These are phyloP conservation scores for Cyprinella venusta DNA, from an alignment of 2,797 vertebrate genomes.

Conservation along the genomic window DNA sequence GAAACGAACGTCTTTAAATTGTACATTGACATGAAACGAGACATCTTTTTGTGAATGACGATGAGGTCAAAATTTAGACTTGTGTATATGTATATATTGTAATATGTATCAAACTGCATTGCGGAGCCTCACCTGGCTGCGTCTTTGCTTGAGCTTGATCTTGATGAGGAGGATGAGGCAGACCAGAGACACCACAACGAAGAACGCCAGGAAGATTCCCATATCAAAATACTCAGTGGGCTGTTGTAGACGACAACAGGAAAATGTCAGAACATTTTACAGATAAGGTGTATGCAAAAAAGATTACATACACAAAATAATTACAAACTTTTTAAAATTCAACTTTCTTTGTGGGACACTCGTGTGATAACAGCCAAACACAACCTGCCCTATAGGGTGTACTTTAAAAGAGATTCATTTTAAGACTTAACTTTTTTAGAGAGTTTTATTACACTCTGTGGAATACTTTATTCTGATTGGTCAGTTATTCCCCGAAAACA, in stretches of 20 bases:
- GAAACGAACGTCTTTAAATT: background rate
- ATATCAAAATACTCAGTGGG: constrained; percentile 98
- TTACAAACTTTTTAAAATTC: background rate
- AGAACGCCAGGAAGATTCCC: constrained; percentile 99
- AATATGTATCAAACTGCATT: background rate
- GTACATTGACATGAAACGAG: background rate
- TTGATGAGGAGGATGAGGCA: constrained; percentile 98
- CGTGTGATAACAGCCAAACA: background rate
- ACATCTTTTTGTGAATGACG: background rate
- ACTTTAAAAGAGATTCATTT: background rate
- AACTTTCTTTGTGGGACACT: background rate
- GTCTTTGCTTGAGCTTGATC: constrained; percentile 97
- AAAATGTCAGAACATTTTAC: background rate
- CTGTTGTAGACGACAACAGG: constrained; percentile 79
- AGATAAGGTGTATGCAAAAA: background rate
- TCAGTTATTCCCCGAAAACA: too few relatives aligned
- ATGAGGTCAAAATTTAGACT: background rate
- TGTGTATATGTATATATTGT: too few relatives aligned
- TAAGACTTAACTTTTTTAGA: background rate
- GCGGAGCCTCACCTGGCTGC: constrained; percentile 86
- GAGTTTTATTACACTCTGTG: background rate
- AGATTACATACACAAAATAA: background rate
- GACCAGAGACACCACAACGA: constrained; percentile 95
- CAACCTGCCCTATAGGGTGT: background rate
- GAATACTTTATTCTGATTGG: too few relatives aligned